These are phyloP conservation scores for Acanthosepion lycidas DNA, from an alignment of 2,888 invertebrate genomes.

Conservation along the genomic window DNA sequence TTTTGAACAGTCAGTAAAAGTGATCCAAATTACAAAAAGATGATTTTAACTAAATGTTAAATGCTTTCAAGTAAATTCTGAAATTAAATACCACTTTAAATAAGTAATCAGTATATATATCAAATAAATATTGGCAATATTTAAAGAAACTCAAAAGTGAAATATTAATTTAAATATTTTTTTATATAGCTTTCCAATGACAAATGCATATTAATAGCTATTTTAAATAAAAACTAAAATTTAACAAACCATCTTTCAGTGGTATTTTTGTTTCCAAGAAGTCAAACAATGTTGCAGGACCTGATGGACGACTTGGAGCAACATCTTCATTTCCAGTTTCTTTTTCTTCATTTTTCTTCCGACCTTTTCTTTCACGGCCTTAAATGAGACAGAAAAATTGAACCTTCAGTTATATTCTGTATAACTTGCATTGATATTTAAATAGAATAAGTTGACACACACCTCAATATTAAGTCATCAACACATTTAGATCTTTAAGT, in stretches of 20 bases:
- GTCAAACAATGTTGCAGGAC: slow-evolving; percentile 74
- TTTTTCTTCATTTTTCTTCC: slow-evolving; percentile 57
- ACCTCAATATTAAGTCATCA: background rate
- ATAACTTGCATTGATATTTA: background rate
- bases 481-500: background rate
- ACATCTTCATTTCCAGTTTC: slow-evolving; percentile 62
- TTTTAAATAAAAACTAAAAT: background rate
- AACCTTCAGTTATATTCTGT: background rate
- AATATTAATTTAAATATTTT: no score
- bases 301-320: slow-evolving; percentile 68
- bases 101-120: no score
- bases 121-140: no score
- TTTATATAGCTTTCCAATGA: no score
- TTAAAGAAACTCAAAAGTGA: no score
- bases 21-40: no score
- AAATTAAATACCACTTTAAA: no score
- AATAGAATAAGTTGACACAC: background rate
- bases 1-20: no score
- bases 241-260: slow-evolving; percentile 59
- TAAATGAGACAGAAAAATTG: background rate
- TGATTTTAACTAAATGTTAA: no score
- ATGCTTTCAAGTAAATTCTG: no score
- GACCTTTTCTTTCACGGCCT: slow-evolving; percentile 54
- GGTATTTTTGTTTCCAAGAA: slow-evolving; percentile 72
- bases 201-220: no score